Percentiles rank a stretch among this genome's conserved stretches.
These are phyloP conservation scores for Cyaniris semiargus DNA, from an alignment of 2,888 invertebrate genomes.

Conservation along the genomic window DNA sequence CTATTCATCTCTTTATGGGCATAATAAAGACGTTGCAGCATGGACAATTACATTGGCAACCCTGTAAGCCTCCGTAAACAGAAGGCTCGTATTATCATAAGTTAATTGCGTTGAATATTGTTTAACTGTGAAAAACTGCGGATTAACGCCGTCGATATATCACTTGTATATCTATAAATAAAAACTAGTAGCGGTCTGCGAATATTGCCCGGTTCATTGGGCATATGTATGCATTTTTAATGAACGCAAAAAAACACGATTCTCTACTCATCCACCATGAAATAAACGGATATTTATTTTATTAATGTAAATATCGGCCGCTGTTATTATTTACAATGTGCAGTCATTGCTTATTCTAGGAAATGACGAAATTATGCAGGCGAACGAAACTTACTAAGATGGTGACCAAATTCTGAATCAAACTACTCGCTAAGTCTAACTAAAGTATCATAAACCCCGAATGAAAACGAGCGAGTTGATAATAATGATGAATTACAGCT, in stretches of 20 bases:
- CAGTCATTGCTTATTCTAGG: neutral
- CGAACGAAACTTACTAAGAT: neutral
- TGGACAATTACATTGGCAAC: conserved; percentile 1
- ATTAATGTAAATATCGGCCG: conserved; percentile 7
- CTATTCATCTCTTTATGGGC: neutral
- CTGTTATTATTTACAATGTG: conserved; percentile 9
- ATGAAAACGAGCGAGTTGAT: neutral
- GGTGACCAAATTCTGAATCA: neutral
- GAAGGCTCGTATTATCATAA: conserved; percentile 49
- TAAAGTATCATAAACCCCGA: neutral
- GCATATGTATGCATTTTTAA: conserved; percentile 25
- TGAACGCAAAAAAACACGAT: conserved; percentile 24
- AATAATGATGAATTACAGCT: neutral
- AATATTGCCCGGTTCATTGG: conserved; percentile 23
- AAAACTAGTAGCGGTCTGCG: conserved; percentile 27
- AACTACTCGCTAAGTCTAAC: neutral
- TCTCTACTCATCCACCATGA: conserved; percentile 12
- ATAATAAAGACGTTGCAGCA: neutral
- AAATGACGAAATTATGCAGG: neutral
- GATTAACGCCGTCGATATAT: conserved; percentile 32
- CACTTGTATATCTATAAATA: conserved; percentile 27
- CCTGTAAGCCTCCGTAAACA: conserved; percentile 49
- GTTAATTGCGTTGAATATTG: conserved; percentile 45
- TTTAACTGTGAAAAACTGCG: conserved; percentile 36
- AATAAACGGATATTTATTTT: conserved; percentile 26